These are phyloP conservation scores for Muschampia plurimacula DNA, from an alignment of 2,888 invertebrate genomes.

Conservation along the genomic window DNA sequence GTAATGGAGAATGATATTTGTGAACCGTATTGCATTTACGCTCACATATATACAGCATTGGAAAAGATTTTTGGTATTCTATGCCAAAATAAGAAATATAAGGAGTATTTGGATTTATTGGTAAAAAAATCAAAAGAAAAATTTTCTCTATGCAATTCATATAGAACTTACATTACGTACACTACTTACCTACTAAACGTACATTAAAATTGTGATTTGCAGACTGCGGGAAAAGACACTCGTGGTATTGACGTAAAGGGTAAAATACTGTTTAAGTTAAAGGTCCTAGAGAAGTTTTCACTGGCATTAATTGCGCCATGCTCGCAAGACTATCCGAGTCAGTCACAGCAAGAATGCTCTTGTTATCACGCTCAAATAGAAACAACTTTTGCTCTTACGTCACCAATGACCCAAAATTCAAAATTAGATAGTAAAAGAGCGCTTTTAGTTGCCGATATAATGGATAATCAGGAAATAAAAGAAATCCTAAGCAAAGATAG, in stretches of 20 bases:
- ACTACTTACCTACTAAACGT: too few relatives aligned
- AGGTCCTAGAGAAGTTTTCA: conserved; percentile 76
- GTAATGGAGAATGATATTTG: conserved; percentile 79
- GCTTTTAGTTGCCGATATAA: conserved; percentile 76
- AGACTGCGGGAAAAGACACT: conserved; percentile 73
- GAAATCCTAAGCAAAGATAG: conserved; percentile 69
- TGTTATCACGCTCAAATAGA: conserved; percentile 66
- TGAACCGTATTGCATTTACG: conserved; percentile 79
- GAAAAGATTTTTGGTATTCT: conserved; percentile 75
- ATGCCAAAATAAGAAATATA: conserved; percentile 75
- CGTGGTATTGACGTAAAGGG: conserved; percentile 72
- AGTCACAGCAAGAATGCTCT: conserved; percentile 53
- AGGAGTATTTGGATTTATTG: conserved; percentile 70
- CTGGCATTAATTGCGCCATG: conserved; percentile 76
- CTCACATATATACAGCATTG: conserved; percentile 77
- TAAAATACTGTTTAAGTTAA: conserved; percentile 76
- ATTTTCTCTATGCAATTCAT: not conserved
- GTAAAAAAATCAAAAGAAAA: conserved; percentile 48
- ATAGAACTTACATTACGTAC: not conserved
- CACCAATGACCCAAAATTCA: conserved; percentile 55
- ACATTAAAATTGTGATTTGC: conserved; percentile 41
- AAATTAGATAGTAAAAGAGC: conserved; percentile 67
- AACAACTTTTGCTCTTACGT: conserved; percentile 60
- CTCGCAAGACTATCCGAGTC: conserved; percentile 55
- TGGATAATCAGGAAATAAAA: conserved; percentile 76